Percentiles rank a stretch among this genome's conserved stretches.
These are phyloP conservation scores for Microtus agrestis DNA, from an alignment of 2,797 vertebrate genomes.

Conservation along the genomic window DNA sequence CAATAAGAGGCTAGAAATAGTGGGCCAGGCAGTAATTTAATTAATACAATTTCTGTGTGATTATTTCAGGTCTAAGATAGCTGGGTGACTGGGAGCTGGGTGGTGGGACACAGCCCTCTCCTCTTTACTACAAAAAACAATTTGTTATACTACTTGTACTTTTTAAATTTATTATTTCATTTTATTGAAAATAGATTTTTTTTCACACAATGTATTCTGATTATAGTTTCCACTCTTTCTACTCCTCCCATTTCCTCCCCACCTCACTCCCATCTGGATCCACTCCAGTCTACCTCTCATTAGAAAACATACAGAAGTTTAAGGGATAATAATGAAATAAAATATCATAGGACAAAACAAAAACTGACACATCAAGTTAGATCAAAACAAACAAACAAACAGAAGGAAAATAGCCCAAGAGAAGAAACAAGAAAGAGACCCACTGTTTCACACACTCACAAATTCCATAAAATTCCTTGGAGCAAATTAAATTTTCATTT, in stretches of 20 bases:
- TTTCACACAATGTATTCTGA: neutral
- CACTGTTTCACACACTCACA: neutral
- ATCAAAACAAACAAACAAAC: neutral
- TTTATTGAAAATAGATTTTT: neutral
- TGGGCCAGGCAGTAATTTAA: too few relatives aligned
- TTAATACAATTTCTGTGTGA: too few relatives aligned
- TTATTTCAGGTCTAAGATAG: too few relatives aligned
- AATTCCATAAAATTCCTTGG: neutral
- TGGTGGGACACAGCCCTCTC: too few relatives aligned
- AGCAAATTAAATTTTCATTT: neutral
- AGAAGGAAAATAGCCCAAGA: neutral
- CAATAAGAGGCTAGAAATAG: too few relatives aligned
- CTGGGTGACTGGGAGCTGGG: too few relatives aligned
- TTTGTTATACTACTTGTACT: neutral
- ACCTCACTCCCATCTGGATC: neutral
- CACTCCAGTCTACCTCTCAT: neutral
- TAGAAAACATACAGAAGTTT: neutral
- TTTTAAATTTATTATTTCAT: neutral
- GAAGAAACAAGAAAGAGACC: neutral
- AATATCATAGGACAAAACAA: neutral
- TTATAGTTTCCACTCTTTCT: too few relatives aligned
- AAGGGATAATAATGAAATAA: neutral
- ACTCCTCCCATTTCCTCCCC: neutral
- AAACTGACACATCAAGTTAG: neutral
- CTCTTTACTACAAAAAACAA: neutral